Conservation (phyloP, 2,113 vertebrate genomes). For the Gorilla gorilla region DNA sequence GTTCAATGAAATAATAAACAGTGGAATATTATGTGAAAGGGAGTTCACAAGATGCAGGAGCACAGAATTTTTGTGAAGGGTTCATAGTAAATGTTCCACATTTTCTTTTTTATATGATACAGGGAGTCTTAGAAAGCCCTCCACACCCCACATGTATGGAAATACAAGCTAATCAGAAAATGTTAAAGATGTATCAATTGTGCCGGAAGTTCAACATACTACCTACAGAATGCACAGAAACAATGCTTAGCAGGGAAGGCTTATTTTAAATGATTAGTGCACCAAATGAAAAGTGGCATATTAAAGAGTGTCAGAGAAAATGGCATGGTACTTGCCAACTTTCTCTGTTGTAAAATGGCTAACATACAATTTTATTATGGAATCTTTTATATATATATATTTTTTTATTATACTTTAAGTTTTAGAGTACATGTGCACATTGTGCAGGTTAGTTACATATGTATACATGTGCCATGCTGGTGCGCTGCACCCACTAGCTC, state of each 20-base stretch:
- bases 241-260: not conserved
- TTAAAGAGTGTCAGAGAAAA: not conserved
- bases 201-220: not conserved
- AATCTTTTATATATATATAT: too few relatives aligned
- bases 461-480: too few relatives aligned
- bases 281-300: not conserved
- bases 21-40: not conserved
- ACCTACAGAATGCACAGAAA: not conserved
- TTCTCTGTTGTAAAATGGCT: not conserved
- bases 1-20: not conserved
- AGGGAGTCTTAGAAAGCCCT: not conserved
- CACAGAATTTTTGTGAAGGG: not conserved
- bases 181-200: not conserved
- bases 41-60: not conserved
- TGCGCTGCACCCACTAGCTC: too few relatives aligned
- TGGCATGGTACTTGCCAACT: accelerated
- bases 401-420: too few relatives aligned
- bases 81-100: not conserved
- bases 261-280: not conserved
- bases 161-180: not conserved
- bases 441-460: too few relatives aligned
- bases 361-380: not conserved
- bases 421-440: too few relatives aligned
- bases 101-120: not conserved
- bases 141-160: not conserved